Evolutionary conservation across 2,113 vertebrate species (phyloP), one percentile per base, ranked within the genome.

Genomic region (Ovis aries): DNA sequence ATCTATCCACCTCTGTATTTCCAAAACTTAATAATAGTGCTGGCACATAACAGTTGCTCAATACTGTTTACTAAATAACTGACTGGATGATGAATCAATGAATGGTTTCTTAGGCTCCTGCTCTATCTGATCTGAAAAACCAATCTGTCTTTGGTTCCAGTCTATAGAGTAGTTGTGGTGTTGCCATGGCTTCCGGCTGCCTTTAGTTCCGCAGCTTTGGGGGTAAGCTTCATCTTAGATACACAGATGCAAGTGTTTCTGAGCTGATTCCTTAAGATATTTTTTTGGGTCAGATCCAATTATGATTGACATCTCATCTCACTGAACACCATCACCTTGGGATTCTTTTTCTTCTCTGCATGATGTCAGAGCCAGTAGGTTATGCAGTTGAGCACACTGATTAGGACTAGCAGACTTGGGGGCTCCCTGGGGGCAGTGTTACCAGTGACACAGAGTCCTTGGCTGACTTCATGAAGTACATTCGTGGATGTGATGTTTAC

Each of bases 231-330:
- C 83, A 88, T 95, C 87, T n/a, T 91, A 74, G 67, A 83, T 12
- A 83, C 83, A 87, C 17, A 86, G 3, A 97, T 27, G 57, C 77
- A 91, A 62, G 43, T 31, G 21, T 91, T 88, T 60, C 74, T 85
- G 33, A 90, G 53, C 43, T 57, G n/a, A 8, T 90, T 97, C 82
- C 27, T 82, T 88, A 85, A 77, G 84, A 45, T 36, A 90, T 92
- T 94, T 97, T 97, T 96, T 97, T 53, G 8, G 13, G 77, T 88
- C 77, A 88, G 23, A 96, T 82, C 17, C 16, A 83, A 48, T 91
- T 84, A 91, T 1, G 16, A 43, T 45, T 82, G 64, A 81, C 77
- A 95, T 81, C 88, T 95, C 50, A 94, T 43, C 59, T 92, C 31
- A 83, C 14, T 11, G 88, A 92, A 81, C 21, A 71, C 15, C 6